These are phyloP conservation scores for Lasioglossum oenotherae DNA, from an alignment of 2,888 invertebrate species.

Conservation along the genomic window DNA sequence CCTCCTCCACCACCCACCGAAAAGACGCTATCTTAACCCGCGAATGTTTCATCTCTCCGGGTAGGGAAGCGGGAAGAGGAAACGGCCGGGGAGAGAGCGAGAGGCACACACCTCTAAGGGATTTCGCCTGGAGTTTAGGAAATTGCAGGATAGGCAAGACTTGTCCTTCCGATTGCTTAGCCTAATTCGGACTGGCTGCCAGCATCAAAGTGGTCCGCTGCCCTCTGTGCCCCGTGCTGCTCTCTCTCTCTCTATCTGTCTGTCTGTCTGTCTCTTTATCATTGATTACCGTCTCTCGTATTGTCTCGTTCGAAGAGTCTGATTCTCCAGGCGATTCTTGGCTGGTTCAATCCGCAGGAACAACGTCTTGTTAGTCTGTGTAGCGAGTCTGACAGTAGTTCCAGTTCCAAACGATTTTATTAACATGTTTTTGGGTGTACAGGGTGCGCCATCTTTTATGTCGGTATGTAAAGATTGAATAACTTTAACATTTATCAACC, in stretches of 20 bases:
- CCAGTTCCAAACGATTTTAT: background rate
- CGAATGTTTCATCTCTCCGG: conserved; percentile 80
- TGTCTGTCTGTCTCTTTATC: conserved; percentile 7
- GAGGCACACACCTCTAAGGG: conserved; percentile 77
- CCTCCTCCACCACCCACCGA: conserved; percentile 51
- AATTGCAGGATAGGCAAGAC: conserved; percentile 77
- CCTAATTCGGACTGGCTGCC: conserved; percentile 80
- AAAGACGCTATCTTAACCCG: conserved; percentile 77
- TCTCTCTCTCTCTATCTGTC: background rate
- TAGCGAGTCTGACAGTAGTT: background rate
- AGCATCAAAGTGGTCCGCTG: conserved; percentile 68
- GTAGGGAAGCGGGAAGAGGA: conserved; percentile 60
- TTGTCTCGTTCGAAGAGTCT: background rate
- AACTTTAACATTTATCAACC: too few relatives aligned
- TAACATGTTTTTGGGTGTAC: background rate
- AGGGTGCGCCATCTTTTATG: too few relatives aligned
- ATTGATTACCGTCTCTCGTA: conserved; percentile 15
- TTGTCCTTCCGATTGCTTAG: conserved; percentile 82
- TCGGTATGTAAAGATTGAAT: too few relatives aligned
- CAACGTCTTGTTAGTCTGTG: background rate
- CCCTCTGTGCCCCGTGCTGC: background rate
- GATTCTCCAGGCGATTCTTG: background rate
- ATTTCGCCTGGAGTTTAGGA: conserved; percentile 79
- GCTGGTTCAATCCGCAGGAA: background rate
- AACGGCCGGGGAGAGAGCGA: conserved; percentile 58